phyloP scores from a whole-genome alignment of 2,797 vertebrate species.

The Bovichtus variegatus region DNA sequence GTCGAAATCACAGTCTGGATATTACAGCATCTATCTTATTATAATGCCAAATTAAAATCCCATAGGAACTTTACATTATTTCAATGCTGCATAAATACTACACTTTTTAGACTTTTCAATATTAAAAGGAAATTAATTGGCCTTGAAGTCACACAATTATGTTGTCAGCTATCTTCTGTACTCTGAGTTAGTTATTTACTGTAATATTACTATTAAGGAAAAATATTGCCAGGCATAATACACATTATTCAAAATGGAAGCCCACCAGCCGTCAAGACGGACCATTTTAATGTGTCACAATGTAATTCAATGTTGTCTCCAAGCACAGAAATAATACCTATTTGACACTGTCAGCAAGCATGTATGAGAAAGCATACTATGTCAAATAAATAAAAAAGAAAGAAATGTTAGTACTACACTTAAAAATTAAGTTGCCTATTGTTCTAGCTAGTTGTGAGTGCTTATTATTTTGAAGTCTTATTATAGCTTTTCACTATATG shows the following conservation, averaged over 20 bases:
- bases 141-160: not conserved
- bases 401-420: not conserved
- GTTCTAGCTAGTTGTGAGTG: slow-evolving; percentile 18
- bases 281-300: not conserved
- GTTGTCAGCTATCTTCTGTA: not conserved
- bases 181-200: not conserved
- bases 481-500: slow-evolving; percentile 59
- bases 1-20: not conserved
- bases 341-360: not conserved
- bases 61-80: not conserved
- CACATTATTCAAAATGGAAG: not conserved
- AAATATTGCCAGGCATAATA: not conserved
- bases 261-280: not conserved
- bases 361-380: not conserved
- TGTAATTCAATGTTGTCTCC: not conserved
- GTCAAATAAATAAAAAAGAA: not conserved
- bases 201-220: not conserved
- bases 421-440: slow-evolving; percentile 9
- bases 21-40: not conserved
- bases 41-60: not conserved
- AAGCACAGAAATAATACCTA: not conserved
- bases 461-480: slow-evolving; percentile 33
- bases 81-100: not conserved
- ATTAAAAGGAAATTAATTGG: not conserved
- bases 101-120: not conserved